Evolutionary conservation across 2,797 vertebrate species (phyloP), one percentile per base, ranked within the genome.

Genomic region (Hippoglossus hippoglossus): DNA sequence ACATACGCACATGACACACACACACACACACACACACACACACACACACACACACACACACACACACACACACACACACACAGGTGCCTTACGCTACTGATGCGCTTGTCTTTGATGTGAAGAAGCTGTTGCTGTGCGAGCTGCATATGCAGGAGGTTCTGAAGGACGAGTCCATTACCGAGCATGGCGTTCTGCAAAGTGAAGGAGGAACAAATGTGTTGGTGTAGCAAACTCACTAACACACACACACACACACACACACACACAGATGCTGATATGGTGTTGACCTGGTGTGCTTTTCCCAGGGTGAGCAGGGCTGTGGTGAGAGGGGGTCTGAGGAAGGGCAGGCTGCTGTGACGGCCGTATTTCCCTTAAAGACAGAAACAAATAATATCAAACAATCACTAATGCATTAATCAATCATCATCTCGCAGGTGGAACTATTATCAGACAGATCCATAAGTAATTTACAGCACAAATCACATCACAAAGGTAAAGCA

Each of bases 221-320:
- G 31, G 44, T 28, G 52, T 21, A 34, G 75, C 2, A 51, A 34
- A 58, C 39, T 18, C 22, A 67, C 49, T 31, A 8, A 49, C 13
- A 66, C 19, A 54, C 5, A 50, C 22, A 56, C 28, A 26, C 18
- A 51, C n/a, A n/a, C n/a, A n/a, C 22, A 22, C 22, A 22, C 22
- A 56, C 28, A 26, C 18, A 51, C 22, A 22, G 22, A 71, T 21
- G 61, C 22, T 19, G 44, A 22, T 47, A 31, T 22, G 22, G 3
- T 47, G 28, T n/a, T 71, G 73, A 99, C 97, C 97, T 98, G 97
- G 84, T 97, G 96, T 46, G 95, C 94, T 94, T 98, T 98, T 86
- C 96, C 97, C 87, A 98, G 63, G 60, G 96, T 97, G 73, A 98
- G 85, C 86, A 99, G 94, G 1, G 96, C 96, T 12, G 97, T 83